Percentiles rank a stretch among this genome's conserved stretches.
Conservation (phyloP, 64 coral and sea anemone genomes). For the Montipora capricornis region DNA sequence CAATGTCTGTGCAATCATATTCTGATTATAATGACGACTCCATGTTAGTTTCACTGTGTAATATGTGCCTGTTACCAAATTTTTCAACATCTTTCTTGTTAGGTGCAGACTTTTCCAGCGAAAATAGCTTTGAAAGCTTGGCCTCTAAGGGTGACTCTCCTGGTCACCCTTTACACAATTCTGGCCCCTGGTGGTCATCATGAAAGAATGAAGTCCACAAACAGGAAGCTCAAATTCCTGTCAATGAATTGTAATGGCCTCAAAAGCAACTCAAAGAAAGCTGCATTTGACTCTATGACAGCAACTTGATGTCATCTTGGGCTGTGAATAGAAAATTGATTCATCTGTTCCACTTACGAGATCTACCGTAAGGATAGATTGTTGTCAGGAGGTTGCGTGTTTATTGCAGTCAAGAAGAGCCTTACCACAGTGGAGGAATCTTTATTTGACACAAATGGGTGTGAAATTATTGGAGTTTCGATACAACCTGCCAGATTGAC, state of each 20-base stretch:
- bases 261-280: constrained; percentile 18
- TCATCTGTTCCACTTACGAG: neutral
- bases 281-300: constrained; percentile 3
- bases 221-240: constrained; percentile 10
- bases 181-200: neutral
- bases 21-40: neutral
- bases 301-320: constrained; percentile 20
- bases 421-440: constrained; percentile 21
- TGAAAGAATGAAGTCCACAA: neutral
- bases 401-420: constrained; percentile 11
- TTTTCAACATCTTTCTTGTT: neutral
- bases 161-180: neutral
- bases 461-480: constrained; percentile 1
- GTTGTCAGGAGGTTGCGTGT: constrained; percentile 19
- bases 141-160: neutral
- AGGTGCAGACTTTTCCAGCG: neutral
- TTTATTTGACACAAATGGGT: neutral
- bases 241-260: neutral
- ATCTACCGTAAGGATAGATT: constrained; percentile 25
- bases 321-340: constrained; percentile 21
- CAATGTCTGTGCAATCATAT: neutral
- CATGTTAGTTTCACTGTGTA: neutral
- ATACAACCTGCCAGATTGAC: constrained; percentile 19
- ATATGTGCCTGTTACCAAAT: neutral
- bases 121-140: neutral